These are phyloP conservation scores for Xanthia togata DNA, from an alignment of 2,888 invertebrate genomes.

Conservation along the genomic window DNA sequence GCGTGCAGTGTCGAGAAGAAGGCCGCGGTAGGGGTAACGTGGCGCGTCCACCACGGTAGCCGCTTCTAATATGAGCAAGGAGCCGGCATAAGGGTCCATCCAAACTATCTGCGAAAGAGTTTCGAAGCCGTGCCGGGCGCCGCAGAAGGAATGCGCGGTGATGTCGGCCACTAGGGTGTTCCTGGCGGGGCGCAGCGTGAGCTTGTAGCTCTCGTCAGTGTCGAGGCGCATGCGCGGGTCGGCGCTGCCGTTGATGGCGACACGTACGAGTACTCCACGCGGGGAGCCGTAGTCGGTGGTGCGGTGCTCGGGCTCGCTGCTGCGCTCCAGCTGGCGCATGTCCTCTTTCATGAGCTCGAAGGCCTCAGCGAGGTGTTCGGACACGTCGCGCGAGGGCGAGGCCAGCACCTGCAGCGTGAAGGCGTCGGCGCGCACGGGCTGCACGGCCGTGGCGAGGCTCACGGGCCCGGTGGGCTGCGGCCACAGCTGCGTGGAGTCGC, in stretches of 20 bases:
- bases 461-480: constrained; percentile 94
- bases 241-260: constrained; percentile 88
- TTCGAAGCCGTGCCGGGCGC: constrained; percentile 94
- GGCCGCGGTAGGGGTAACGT: constrained; percentile 94
- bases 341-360: constrained; percentile 89
- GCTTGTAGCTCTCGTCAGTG: constrained; percentile 94
- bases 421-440: constrained; percentile 90
- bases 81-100: constrained; percentile 92
- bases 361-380: constrained; percentile 86
- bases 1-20: constrained; percentile 97
- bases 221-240: constrained; percentile 91
- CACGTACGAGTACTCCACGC: constrained; percentile 85
- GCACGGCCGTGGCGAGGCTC: constrained; percentile 92
- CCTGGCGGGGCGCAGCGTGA: constrained; percentile 90
- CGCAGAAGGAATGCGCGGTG: constrained; percentile 93
- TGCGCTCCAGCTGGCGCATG: constrained; percentile 85
- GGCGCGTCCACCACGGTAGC: constrained; percentile 95
- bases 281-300: constrained; percentile 78
- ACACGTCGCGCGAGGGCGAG: constrained; percentile 81
- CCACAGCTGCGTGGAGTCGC: constrained; percentile 94
- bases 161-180: constrained; percentile 91
- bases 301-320: constrained; percentile 73
- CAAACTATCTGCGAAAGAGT: constrained; percentile 95
- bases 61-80: constrained; percentile 92
- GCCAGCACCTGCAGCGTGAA: constrained; percentile 85